phyloP scores from a whole-genome alignment of 2,113 vertebrate genomes.

The Neopipo cinnamomea region DNA sequence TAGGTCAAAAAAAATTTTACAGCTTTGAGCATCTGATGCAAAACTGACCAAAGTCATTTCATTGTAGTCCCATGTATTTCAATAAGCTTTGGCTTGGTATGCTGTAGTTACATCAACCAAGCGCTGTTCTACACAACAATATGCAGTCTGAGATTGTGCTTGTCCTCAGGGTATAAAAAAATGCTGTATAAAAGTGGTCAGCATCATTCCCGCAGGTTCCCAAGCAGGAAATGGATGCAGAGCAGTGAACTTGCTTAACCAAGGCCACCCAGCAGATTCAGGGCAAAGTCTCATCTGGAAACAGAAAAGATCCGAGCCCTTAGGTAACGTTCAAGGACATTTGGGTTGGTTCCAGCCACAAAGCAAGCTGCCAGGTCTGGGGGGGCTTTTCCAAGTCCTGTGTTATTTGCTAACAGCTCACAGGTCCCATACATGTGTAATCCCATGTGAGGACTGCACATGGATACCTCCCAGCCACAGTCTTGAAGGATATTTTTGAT shows the following conservation, averaged over 20 bases:
- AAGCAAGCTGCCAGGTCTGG: background rate
- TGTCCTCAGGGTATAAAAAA: background rate
- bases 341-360: background rate
- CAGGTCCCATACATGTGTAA: background rate
- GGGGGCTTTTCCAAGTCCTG: background rate
- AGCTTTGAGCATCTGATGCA: background rate
- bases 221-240: background rate
- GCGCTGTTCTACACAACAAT: background rate
- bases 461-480: background rate
- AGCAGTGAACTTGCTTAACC: background rate
- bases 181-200: background rate
- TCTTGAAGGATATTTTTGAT: fast-evolving
- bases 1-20: background rate
- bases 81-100: background rate
- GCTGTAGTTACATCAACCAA: background rate
- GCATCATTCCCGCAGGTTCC: fast-evolving
- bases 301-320: background rate
- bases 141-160: background rate
- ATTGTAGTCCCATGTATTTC: background rate
- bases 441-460: background rate
- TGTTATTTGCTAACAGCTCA: background rate
- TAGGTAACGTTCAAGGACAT: background rate
- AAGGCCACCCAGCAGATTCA: background rate
- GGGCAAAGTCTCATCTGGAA: background rate
- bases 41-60: background rate